Base-by-base conservation (phyloP, 2,888 invertebrate genomes). In the Limnephilus marmoratus region DNA sequence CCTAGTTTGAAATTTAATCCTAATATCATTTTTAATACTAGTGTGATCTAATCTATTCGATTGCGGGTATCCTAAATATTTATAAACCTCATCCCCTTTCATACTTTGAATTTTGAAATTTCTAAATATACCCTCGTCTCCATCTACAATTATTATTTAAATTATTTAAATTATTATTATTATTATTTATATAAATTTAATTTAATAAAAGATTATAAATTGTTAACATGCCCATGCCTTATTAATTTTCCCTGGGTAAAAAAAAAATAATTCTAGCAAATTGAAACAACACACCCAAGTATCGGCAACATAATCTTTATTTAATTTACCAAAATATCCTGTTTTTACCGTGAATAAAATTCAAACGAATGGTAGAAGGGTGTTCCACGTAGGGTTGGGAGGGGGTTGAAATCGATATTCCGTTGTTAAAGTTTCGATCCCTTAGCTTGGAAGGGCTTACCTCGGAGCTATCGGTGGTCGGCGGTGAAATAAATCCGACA, bases 351-450 rank as follows among this genome's bases (percentile, higher is more conserved):
- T 41, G 11, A 41, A 85, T 41, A 34, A 85, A 85, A 85, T 85
- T 85, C 24, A 41, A 85, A 41, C 85, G 41, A 85, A 41, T 45
- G 85, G 45, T 45, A 85, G 24, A 85, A 45, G n/a, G 41, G 41
- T n/a, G 41, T 45, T 85, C 24, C n/a, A 12, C 37, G 15, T 85
- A n/a, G 85, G n/a, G 85, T 12, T 15, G 18, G 37, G 45, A 45
- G 41, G 45, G 1, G 7, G 41, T 12, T 53, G 13, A 12, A 87
- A 87, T 87, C 87, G 87, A 87, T 87, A 87, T 68, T 34, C 87
- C 49, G 29, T 87, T 87, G 87, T 53, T 53, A 87, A 53, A 87
- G 87, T 87, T 87, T 87, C 29, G 68, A 68, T 87, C 87, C 68
- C 31, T 87, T 87, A 34, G 68, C 68, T 87, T 68, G 31, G 68